These are phyloP conservation scores for Lepidurus apus DNA, from an alignment of 1,140 invertebrate genomes.

Conservation along the genomic window DNA sequence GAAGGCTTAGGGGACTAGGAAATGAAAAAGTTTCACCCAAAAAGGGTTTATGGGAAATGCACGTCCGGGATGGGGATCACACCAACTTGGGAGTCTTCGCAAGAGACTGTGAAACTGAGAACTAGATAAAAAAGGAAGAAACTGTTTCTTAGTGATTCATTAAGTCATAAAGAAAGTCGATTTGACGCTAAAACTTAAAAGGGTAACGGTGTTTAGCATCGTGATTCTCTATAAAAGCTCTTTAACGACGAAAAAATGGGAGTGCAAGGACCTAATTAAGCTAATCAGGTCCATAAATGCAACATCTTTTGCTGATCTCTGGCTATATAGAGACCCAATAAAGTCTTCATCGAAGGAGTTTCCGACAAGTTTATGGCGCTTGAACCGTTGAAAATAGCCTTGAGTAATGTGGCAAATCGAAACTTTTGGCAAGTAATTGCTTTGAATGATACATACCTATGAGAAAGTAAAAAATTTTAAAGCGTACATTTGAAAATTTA, in stretches of 20 bases:
- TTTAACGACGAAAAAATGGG: background rate
- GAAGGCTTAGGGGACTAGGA: background rate
- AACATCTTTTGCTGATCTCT: background rate
- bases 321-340: too few species aligned
- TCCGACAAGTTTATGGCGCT: too few species aligned
- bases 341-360: too few species aligned
- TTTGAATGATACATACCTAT: too few species aligned
- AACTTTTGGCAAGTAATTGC: too few species aligned
- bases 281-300: background rate
- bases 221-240: background rate
- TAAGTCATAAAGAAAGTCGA: background rate
- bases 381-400: too few species aligned
- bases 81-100: background rate
- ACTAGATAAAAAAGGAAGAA: background rate
- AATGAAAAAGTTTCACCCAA: background rate
- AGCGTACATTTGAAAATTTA: too few species aligned
- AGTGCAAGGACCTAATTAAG: constrained; percentile 7
- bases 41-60: constrained; percentile 18
- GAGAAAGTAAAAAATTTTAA: too few species aligned
- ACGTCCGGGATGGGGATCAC: constrained; percentile 11
- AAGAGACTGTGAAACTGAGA: background rate
- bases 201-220: background rate
- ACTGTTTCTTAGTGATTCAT: background rate
- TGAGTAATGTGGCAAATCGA: too few species aligned
- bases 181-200: background rate